Evolutionary conservation across 2,113 vertebrate genomes (phyloP).

Genomic region (Atractosteus spatula): DNA sequence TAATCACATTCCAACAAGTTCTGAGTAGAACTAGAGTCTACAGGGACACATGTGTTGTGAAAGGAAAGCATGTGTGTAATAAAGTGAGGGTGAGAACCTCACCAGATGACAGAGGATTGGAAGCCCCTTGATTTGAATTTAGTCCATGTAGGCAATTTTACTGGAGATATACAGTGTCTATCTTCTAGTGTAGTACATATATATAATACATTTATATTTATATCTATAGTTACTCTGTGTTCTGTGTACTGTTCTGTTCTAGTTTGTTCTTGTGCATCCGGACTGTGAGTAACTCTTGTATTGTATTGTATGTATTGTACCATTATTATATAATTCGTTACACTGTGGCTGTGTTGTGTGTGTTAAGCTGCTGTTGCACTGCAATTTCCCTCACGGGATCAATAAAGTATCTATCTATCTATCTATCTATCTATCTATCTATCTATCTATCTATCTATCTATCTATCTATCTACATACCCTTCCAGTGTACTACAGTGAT

Average conservation of each 20-base stretch:
- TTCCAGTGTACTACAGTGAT: background rate
- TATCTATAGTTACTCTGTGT: no score
- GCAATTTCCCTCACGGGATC: no score
- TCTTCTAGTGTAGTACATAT: background rate
- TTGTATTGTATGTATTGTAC: no score
- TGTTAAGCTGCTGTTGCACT: background rate
- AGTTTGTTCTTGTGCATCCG: no score
- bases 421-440: no score
- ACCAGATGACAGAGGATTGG: constrained; percentile 50
- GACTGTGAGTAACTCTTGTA: no score
- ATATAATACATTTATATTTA: no score
- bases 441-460: no score
- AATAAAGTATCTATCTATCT: no score
- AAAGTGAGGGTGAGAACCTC: constrained; percentile 38
- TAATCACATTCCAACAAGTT: constrained; percentile 67
- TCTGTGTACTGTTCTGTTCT: no score
- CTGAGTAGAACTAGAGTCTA: constrained; percentile 64
- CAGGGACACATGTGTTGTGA: constrained; percentile 17
- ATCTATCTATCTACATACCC: background rate
- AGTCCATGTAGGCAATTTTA: constrained; percentile 25
- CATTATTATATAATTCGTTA: no score
- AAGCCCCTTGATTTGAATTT: constrained; percentile 57
- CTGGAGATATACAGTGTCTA: background rate
- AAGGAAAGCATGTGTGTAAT: constrained; percentile 36
- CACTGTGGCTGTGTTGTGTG: no score